Evolutionary conservation across 1,140 invertebrate species (phyloP), one percentile per base, ranked within the genome.

Genomic region (Camponotus vicinus): DNA sequence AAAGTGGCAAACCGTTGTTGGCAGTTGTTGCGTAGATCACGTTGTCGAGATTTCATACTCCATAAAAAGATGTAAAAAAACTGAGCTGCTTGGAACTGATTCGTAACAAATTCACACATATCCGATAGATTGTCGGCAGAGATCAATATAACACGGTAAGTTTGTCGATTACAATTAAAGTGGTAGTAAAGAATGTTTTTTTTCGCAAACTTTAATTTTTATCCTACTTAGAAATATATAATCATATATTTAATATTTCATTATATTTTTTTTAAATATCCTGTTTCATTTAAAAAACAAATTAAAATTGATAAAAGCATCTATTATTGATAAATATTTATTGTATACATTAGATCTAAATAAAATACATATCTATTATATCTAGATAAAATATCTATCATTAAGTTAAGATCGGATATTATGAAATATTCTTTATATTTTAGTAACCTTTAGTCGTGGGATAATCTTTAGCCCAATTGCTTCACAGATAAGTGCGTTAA

Each of bases 11-110:
- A 67, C 64, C 78, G 88, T 79, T 45, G 85, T 3, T 32, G 55
- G 71, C 89, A 82, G 77, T 90, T 70, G 64, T 73, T 90, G 42
- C 86, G 55, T 67, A 40, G 34, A 70, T 49, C 67, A 85, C 57
- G 27, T 66, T 34, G 40, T 32, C 9, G 3, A 40, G 21, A 73
- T 37, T 80, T 80, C 37, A 59, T 32, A 40, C 21, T 71, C 7
- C 52, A 18, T 75, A 63, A 83, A 83, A 71, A 45, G 3, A n/a
- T 15, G 6, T 32, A 71, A 71, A 79, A 78, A 13, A 6, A 61
- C 42, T 15, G 45, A 61, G 7, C 67, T 61, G 6, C 42, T 69
- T 66, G n/a, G 42, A 42, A 27, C 7, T 11, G 49, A 52, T 42
- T 85, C 57, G 57, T 27, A 49, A 49, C 32, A 32, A 4, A 40